These are phyloP conservation scores for Ctenomys sociabilis DNA, from an alignment of 2,113 vertebrate species.

Conservation along the genomic window DNA sequence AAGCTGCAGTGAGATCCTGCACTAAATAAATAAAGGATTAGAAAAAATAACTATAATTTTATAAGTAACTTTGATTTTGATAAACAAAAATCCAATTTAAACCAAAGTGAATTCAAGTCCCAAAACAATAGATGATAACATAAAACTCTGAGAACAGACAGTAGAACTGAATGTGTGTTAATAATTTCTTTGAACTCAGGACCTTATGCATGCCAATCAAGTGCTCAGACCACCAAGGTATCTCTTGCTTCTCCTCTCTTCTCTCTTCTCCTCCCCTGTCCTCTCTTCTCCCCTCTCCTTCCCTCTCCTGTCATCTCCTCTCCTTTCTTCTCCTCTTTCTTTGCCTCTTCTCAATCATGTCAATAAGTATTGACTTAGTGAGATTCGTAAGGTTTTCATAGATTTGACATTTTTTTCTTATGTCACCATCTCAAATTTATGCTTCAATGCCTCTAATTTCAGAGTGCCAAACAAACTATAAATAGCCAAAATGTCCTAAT, in stretches of 20 bases:
- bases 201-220: too few relatives aligned
- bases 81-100: background rate
- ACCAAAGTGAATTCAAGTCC: conserved; percentile 28
- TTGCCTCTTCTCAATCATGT: too few relatives aligned
- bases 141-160: background rate
- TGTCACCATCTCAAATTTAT: conserved; percentile 53
- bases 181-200: background rate
- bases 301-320: too few relatives aligned
- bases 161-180: conserved; percentile 4
- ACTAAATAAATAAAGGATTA: too few relatives aligned
- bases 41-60: background rate
- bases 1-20: too few relatives aligned
- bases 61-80: conserved; percentile 12
- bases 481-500: conserved; percentile 37
- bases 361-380: background rate
- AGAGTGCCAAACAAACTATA: conserved; percentile 51
- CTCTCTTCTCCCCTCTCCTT: too few relatives aligned
- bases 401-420: conserved; percentile 53
- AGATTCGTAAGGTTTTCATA: conserved; percentile 49
- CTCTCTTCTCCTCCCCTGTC: too few relatives aligned
- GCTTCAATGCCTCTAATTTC: conserved; percentile 59
- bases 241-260: too few relatives aligned
- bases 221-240: too few relatives aligned
- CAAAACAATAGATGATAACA: conserved; percentile 16
- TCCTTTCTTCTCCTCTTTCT: too few relatives aligned